These are phyloP conservation scores for Eupeodes latifasciatus DNA, from an alignment of 2,888 invertebrate genomes.

Conservation along the genomic window DNA sequence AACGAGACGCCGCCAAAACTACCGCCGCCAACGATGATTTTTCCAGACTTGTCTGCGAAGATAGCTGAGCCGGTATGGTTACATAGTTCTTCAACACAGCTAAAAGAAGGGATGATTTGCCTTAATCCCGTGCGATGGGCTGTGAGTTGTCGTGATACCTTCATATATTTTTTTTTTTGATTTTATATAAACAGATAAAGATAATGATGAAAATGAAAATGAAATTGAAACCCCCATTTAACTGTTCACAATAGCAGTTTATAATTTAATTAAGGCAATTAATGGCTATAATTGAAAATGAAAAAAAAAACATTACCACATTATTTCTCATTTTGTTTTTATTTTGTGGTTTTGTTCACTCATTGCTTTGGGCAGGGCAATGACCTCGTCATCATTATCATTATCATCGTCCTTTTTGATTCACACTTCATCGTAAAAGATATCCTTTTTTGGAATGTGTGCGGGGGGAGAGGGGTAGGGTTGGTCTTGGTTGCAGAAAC, in stretches of 20 bases:
- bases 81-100: constrained; percentile 5
- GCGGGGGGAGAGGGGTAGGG: too few relatives aligned
- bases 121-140: constrained; percentile 19
- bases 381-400: constrained; percentile 32
- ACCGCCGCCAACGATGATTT: not conserved
- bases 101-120: not conserved
- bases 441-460: constrained; percentile 7
- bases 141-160: not conserved
- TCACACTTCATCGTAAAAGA: constrained; percentile 3
- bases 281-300: constrained; percentile 68
- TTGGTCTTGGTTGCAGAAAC: too few relatives aligned
- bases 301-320: constrained; percentile 62
- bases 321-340: not conserved
- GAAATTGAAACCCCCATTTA: constrained; percentile 16
- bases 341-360: not conserved
- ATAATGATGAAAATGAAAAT: constrained; percentile 2
- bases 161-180: not conserved
- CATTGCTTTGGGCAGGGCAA: not conserved
- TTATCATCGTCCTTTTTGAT: constrained; percentile 10
- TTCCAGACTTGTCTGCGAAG: constrained; percentile 61
- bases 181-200: not conserved
- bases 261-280: constrained; percentile 73
- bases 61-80: too few relatives aligned
- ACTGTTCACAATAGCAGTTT: constrained; percentile 48
- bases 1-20: not conserved